A percentile compares a stretch with the other conserved stretches of the same genome.
phyloP scores from a whole-genome alignment of 2,113 vertebrate genomes.

The Ophthalmolycus amberensis region DNA sequence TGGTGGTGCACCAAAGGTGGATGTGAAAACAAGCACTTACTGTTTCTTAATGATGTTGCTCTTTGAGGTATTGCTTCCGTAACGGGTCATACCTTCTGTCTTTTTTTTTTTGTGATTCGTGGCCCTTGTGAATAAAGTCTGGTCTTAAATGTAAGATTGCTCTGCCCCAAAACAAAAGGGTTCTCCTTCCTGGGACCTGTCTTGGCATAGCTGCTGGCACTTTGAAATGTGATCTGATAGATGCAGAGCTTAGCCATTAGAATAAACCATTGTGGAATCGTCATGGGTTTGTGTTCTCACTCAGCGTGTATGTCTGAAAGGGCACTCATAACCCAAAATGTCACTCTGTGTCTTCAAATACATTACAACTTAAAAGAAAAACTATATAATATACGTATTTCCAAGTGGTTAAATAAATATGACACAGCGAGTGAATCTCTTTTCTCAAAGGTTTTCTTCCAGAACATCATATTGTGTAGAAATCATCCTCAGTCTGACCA shows the following conservation, averaged over 20 bases:
- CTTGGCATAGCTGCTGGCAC: slow-evolving; percentile 72
- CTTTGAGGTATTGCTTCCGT: slow-evolving; percentile 62
- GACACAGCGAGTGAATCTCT: slow-evolving; percentile 14
- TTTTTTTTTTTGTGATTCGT: slow-evolving; percentile 31
- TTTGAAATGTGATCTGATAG: slow-evolving; percentile 80
- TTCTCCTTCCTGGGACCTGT: slow-evolving; percentile 76
- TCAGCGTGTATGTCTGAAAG: slow-evolving; percentile 19
- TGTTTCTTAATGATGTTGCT: slow-evolving; percentile 61
- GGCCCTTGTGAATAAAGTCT: slow-evolving; percentile 54
- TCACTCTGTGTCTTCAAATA: slow-evolving; percentile 16
- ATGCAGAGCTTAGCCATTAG: slow-evolving; percentile 80
- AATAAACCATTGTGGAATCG: slow-evolving; percentile 77
- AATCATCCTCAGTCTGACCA: slow-evolving; percentile 87
- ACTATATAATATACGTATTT: background rate
- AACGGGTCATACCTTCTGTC: slow-evolving; percentile 39
- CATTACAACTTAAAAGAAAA: background rate
- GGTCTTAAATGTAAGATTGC: slow-evolving; percentile 63
- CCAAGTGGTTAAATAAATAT: slow-evolving; percentile 16
- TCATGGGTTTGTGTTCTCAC: slow-evolving; percentile 57
- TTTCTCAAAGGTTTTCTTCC: slow-evolving; percentile 67
- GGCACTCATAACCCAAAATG: slow-evolving; percentile 7
- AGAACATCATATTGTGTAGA: slow-evolving; percentile 74
- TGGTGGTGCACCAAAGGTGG: slow-evolving; percentile 58
- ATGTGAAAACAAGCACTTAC: slow-evolving; percentile 68
- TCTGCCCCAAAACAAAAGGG: slow-evolving; percentile 66